Percentiles rank a stretch among this genome's conserved stretches.
These are phyloP conservation scores for Smithornis capensis DNA, from an alignment of 2,113 vertebrate species.

Conservation along the genomic window DNA sequence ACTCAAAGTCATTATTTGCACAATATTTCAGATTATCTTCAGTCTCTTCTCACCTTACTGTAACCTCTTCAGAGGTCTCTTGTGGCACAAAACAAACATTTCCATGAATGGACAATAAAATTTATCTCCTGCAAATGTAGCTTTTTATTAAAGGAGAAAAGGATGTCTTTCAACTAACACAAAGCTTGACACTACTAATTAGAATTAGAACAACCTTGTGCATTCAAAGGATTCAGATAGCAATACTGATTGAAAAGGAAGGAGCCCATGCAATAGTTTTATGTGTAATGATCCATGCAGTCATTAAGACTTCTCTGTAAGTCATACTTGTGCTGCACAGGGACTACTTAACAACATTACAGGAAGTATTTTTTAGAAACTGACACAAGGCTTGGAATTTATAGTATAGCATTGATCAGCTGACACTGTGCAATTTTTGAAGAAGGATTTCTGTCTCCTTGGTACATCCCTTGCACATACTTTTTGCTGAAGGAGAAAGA, in stretches of 20 bases:
- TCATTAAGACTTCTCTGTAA: neutral
- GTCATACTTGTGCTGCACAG: neutral
- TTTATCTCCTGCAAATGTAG: neutral
- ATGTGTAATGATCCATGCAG: neutral
- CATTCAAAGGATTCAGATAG: neutral
- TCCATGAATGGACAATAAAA: neutral
- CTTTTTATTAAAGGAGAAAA: neutral
- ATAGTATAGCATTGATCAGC: neutral
- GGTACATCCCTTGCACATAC: neutral
- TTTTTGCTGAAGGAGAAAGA: neutral
- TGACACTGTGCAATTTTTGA: neutral
- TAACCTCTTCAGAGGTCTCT: neutral
- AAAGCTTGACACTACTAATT: neutral
- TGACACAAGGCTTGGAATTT: neutral
- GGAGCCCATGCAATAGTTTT: neutral
- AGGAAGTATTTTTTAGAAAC: neutral
- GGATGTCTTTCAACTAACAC: neutral
- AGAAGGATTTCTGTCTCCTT: neutral
- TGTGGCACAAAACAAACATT: neutral
- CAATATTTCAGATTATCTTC: neutral
- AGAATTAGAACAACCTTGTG: neutral
- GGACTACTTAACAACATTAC: neutral
- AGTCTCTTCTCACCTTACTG: neutral
- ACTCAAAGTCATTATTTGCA: neutral
- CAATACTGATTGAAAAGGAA: neutral